Conservation (phyloP, 1,140 invertebrate species). For the Orussus abietinus region DNA sequence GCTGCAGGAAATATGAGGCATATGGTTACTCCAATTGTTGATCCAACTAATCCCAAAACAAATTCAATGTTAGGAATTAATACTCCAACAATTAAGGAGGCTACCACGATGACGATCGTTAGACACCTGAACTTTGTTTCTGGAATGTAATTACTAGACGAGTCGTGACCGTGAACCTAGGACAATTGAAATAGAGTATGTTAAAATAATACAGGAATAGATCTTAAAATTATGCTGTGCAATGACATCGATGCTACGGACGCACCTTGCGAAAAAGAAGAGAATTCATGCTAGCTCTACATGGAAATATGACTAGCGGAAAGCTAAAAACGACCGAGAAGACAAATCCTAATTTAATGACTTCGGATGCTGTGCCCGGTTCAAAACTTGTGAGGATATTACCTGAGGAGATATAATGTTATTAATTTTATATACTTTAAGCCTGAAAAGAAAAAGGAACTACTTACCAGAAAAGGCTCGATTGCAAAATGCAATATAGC, state of each 20-base stretch:
- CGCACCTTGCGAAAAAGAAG: slow-evolving; percentile 81
- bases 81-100: slow-evolving; percentile 73
- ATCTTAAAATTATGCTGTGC: too few relatives aligned
- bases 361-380: slow-evolving; percentile 73
- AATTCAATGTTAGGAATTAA: slow-evolving; percentile 87
- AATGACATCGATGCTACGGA: slow-evolving; percentile 5
- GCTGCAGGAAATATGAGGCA: slow-evolving; percentile 87
- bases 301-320: slow-evolving; percentile 95
- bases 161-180: slow-evolving; percentile 54
- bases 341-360: slow-evolving; percentile 92
- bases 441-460: slow-evolving; percentile 55
- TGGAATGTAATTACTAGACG: slow-evolving; percentile 66
- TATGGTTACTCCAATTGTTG: slow-evolving; percentile 91
- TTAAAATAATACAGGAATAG: too few relatives aligned
- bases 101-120: slow-evolving; percentile 70
- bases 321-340: slow-evolving; percentile 93
- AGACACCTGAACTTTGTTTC: slow-evolving; percentile 74
- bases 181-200: slow-evolving; percentile 14
- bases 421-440: slow-evolving; percentile 8
- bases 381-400: slow-evolving; percentile 87
- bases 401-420: slow-evolving; percentile 56
- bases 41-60: slow-evolving; percentile 86
- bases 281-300: slow-evolving; percentile 88
- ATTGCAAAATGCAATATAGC: slow-evolving; percentile 88
- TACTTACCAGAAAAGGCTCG: slow-evolving; percentile 65